These are phyloP conservation scores for Melozone crissalis DNA, from an alignment of 2,113 vertebrate species.

Conservation along the genomic window DNA sequence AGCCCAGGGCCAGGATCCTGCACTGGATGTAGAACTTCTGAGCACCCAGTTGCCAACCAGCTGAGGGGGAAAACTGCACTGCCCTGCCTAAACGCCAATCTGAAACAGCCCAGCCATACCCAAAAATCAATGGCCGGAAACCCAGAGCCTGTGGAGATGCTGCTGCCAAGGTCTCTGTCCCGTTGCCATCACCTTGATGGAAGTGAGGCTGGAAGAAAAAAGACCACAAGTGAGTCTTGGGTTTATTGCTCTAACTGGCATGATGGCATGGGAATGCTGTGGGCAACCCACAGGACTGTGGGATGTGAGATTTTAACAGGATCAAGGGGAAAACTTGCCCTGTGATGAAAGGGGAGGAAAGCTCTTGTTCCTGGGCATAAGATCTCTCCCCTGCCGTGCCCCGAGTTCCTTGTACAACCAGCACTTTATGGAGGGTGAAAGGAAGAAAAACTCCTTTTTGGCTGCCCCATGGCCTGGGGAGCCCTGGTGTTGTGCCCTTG, in stretches of 20 bases:
- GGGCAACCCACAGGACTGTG: fast-evolving
- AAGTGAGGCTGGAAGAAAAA: neutral
- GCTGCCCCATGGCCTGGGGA: neutral
- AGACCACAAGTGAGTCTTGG: neutral
- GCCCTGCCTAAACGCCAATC: neutral
- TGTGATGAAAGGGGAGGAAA: neutral
- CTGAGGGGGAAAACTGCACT: fast-evolving
- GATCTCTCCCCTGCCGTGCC: neutral
- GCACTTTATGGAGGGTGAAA: neutral
- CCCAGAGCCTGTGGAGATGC: neutral
- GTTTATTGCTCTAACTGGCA: neutral
- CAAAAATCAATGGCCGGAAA: neutral
- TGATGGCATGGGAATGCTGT: neutral
- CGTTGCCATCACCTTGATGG: neutral
- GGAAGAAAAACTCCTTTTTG: neutral
- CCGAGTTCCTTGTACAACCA: neutral
- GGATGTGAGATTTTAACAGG: neutral
- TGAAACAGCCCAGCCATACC: neutral
- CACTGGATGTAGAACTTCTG: neutral
- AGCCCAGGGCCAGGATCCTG: neutral
- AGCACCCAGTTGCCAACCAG: neutral
- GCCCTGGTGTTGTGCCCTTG: neutral
- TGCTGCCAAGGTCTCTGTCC: neutral
- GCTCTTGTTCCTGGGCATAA: neutral
- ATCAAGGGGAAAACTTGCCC: neutral